Evolutionary conservation across 2,113 vertebrate genomes (phyloP).

Genomic region (Nothocercus nigrocapillus): DNA sequence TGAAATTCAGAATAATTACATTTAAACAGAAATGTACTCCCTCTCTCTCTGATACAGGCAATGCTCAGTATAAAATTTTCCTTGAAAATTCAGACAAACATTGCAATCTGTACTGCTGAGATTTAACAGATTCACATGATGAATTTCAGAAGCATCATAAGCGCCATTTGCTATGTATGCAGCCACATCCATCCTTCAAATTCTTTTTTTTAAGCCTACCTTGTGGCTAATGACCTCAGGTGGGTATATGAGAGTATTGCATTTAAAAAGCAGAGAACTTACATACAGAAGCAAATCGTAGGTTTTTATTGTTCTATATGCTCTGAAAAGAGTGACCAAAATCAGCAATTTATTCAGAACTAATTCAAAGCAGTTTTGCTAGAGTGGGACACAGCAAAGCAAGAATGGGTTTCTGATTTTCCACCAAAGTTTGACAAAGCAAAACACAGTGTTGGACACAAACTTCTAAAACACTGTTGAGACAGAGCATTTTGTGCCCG

Average conservation of each 20-base stretch:
- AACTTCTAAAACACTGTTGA: not conserved
- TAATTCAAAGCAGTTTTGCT: not conserved
- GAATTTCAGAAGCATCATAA: constrained; percentile 78
- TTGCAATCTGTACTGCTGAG: constrained; percentile 39
- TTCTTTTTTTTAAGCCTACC: constrained; percentile 75
- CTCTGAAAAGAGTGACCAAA: constrained; percentile 1
- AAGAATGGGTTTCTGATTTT: constrained; percentile 15
- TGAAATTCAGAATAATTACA: not conserved
- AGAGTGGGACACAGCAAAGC: not conserved
- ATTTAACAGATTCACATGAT: constrained; percentile 63
- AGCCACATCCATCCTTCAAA: constrained; percentile 68
- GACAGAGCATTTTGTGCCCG: not conserved
- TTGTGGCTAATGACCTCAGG: constrained; percentile 80
- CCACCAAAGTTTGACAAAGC: not conserved
- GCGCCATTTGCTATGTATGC: constrained; percentile 62
- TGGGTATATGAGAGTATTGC: constrained; percentile 72
- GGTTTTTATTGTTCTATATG: constrained; percentile 10
- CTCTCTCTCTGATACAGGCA: not conserved
- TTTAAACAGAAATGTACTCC: constrained; percentile 2
- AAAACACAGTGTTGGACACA: not conserved
- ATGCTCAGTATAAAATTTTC: not conserved
- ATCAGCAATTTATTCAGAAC: constrained; percentile 29
- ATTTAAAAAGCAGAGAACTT: constrained; percentile 49
- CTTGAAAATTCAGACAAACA: constrained; percentile 60
- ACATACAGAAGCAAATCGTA: constrained; percentile 47